Base-by-base conservation (phyloP, 2,797 vertebrate genomes). In the Gymnoscopelus braueri region DNA sequence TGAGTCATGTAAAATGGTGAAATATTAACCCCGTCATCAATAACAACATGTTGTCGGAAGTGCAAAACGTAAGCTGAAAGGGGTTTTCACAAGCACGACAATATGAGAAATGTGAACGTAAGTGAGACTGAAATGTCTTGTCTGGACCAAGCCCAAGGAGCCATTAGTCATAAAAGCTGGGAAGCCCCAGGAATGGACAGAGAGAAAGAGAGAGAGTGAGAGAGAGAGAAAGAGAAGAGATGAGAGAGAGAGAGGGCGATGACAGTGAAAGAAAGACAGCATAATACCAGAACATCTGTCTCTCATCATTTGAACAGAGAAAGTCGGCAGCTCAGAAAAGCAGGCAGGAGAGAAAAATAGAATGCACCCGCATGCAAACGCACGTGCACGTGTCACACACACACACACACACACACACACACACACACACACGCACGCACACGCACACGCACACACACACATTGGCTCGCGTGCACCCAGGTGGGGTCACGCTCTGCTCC, bases 211-310 rank as follows among this genome's bases (percentile, higher is more conserved):
- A 50, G 55, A 62, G 53, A 67, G 56, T 51, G 49, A 61, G 74
- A 32, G 69, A 63, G 32, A 75, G 67, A 70, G 49, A 70, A 63
- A 23, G 62, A 53, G 49, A 63, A 54, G 32, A 48, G 11, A 53
- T 19, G 35, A n/a, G 4, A 47, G 13, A 5, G 53, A 78, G 67
- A 63, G n/a, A 52, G n/a, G 6, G 14, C 4, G 23, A 15, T 23
- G 23, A 54, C 14, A 54, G 23, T 23, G 2, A 23, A 13, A 69
- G 65, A 76, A 65, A 72, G 53, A 39, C 51, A 72, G 61, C 80
- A 69, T 51, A 55, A 77, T 72, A 88, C 91, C 91, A 92, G 77
- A 91, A 91, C 93, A 94, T 94, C 91, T 94, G 93, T 89, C 83
- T 89, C 83, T 86, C 87, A 91, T 91, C 88, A 88, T 74, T 72